phyloP scores from a whole-genome alignment of 2,888 invertebrate genomes.

The Eilema sororculum region DNA sequence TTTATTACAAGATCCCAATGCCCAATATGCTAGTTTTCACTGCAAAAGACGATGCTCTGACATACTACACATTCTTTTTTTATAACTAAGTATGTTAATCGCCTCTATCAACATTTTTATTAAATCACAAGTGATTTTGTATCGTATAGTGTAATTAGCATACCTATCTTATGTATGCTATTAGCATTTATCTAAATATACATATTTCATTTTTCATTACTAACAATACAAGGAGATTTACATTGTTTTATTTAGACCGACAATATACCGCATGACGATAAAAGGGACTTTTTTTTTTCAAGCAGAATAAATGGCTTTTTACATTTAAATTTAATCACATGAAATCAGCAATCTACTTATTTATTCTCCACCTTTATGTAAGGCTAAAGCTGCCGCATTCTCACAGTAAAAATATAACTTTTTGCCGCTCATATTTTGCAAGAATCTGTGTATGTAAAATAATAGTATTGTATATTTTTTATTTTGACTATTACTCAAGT shows the following conservation, averaged over 20 bases:
- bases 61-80: constrained; percentile 4
- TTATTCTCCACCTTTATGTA: constrained; percentile 42
- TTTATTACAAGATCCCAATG: background rate
- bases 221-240: background rate
- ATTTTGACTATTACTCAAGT: background rate
- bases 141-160: background rate
- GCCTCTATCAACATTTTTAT: background rate
- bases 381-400: constrained; percentile 38
- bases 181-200: background rate
- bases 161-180: background rate
- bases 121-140: too few relatives aligned
- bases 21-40: background rate
- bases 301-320: constrained; percentile 22
- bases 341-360: constrained; percentile 37
- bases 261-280: constrained; percentile 20
- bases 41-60: background rate
- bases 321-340: constrained; percentile 27
- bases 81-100: background rate
- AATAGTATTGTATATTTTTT: background rate
- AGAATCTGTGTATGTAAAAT: constrained; percentile 6
- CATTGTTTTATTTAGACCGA: constrained; percentile 12
- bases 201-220: background rate
- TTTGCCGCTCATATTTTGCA: constrained; percentile 40
- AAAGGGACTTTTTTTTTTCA: constrained; percentile 13
- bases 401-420: constrained; percentile 48